Conservation (phyloP, 1,140 invertebrate genomes). For the Drosophila sp. region DNA sequence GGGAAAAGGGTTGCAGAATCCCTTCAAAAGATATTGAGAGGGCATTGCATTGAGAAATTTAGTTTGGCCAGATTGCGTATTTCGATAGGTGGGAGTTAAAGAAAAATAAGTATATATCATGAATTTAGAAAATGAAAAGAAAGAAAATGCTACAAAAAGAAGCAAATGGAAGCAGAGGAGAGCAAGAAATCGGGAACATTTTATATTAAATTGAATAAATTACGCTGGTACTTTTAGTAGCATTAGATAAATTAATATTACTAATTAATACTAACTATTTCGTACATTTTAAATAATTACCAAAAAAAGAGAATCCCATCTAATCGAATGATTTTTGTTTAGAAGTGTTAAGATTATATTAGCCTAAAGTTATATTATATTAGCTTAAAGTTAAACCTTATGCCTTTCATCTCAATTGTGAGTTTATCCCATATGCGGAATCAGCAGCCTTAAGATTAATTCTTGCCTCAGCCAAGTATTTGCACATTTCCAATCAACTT, state of each 20-base stretch:
- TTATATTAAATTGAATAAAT: no score
- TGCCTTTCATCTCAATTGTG: no score
- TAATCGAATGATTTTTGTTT: no score
- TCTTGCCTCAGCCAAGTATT: slow-evolving; percentile 33
- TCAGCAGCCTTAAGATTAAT: slow-evolving; percentile 11
- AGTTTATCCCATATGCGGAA: neutral
- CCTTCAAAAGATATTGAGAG: slow-evolving; percentile 7
- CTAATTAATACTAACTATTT: no score
- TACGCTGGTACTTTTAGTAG: no score
- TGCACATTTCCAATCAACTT: slow-evolving; percentile 68
- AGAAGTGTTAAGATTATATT: no score
- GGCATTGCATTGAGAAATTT: slow-evolving; percentile 45
- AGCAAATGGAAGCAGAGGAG: neutral
- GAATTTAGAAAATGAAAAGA: neutral
- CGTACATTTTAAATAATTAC: no score
- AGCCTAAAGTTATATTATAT: no score
- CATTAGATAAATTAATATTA: no score
- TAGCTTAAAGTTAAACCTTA: no score
- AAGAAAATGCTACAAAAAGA: neutral
- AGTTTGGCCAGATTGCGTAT: slow-evolving; percentile 22
- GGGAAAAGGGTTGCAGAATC: slow-evolving; percentile 54
- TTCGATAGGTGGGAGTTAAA: slow-evolving; percentile 18
- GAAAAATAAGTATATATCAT: neutral
- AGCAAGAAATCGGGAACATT: neutral
- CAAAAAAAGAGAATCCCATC: no score